These are phyloP conservation scores for Theretra japonica DNA, from an alignment of 2,888 invertebrate species.

Conservation along the genomic window DNA sequence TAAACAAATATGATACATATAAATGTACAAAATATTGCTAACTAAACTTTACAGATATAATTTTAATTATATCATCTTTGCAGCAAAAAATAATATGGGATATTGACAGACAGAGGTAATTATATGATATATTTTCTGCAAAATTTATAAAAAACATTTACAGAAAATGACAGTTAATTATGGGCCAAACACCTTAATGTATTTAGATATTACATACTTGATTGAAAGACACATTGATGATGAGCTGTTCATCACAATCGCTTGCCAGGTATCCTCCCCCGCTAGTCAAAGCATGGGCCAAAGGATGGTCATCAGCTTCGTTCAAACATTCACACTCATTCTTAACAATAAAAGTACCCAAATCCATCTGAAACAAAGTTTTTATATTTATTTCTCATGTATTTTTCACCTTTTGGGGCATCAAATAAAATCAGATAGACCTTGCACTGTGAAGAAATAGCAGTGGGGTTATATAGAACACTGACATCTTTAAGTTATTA, in stretches of 20 bases:
- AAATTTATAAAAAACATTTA: too few relatives aligned
- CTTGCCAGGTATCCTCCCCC: constrained; percentile 91
- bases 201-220: constrained; percentile 71
- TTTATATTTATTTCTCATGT: background rate
- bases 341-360: constrained; percentile 93
- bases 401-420: background rate
- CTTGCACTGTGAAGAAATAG: background rate
- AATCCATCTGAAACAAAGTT: constrained; percentile 90
- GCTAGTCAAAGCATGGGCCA: constrained; percentile 88
- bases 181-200: too few relatives aligned
- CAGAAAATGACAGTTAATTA: too few relatives aligned
- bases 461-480: background rate
- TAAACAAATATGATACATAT: too few relatives aligned
- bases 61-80: too few relatives aligned
- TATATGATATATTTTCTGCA: too few relatives aligned
- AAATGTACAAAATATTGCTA: too few relatives aligned
- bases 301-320: constrained; percentile 96
- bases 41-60: too few relatives aligned
- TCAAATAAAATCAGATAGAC: background rate
- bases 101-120: too few relatives aligned
- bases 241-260: constrained; percentile 97
- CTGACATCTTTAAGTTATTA: too few relatives aligned
- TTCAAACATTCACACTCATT: constrained; percentile 97
- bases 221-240: constrained; percentile 94
- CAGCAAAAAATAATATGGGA: too few relatives aligned